A percentile compares a stretch with the other conserved stretches of the same genome.
phyloP scores from a whole-genome alignment of 1,140 invertebrate genomes.

The Drosophila varians region DNA sequence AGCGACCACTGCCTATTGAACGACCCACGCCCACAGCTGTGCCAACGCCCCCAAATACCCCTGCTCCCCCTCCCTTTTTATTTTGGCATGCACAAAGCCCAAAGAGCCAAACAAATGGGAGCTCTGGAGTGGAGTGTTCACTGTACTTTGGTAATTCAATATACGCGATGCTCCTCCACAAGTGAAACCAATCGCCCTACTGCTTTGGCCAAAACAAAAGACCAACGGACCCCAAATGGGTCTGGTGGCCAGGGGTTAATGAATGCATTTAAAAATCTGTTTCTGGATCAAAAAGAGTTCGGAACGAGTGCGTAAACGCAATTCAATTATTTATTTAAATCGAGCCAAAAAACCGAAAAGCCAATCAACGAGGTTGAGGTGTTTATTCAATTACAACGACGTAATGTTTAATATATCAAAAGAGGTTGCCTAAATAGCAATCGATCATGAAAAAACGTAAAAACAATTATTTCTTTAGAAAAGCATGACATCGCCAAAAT shows the following conservation, averaged over 20 bases:
- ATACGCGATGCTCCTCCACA: slow-evolving; percentile 8
- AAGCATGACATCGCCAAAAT: slow-evolving; percentile 30
- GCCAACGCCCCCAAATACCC: slow-evolving; percentile 7
- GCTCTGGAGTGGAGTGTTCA: slow-evolving; percentile 21
- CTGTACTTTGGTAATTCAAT: slow-evolving; percentile 56
- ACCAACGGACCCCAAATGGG: slow-evolving; percentile 18
- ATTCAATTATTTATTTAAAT: slow-evolving; percentile 23
- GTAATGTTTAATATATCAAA: too few species aligned
- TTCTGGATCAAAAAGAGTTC: slow-evolving; percentile 30
- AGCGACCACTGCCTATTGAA: slow-evolving; percentile 50
- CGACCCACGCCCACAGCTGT: slow-evolving; percentile 39
- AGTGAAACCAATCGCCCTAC: neutral
- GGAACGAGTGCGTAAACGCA: slow-evolving; percentile 1
- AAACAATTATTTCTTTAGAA: neutral
- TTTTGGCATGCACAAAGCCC: slow-evolving; percentile 74
- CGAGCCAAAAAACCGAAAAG: neutral
- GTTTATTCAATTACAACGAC: too few species aligned
- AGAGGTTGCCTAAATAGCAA: neutral
- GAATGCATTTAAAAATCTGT: slow-evolving; percentile 43
- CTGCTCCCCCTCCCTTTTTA: slow-evolving; percentile 27
- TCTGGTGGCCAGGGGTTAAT: slow-evolving; percentile 28
- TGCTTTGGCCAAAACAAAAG: slow-evolving; percentile 45
- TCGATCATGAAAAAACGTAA: neutral
- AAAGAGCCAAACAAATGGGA: slow-evolving; percentile 63
- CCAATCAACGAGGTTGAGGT: neutral